Percentiles rank a stretch among this genome's conserved stretches.
Conservation (phyloP, 2,113 vertebrate genomes). For the Hydrolagus affinis region DNA sequence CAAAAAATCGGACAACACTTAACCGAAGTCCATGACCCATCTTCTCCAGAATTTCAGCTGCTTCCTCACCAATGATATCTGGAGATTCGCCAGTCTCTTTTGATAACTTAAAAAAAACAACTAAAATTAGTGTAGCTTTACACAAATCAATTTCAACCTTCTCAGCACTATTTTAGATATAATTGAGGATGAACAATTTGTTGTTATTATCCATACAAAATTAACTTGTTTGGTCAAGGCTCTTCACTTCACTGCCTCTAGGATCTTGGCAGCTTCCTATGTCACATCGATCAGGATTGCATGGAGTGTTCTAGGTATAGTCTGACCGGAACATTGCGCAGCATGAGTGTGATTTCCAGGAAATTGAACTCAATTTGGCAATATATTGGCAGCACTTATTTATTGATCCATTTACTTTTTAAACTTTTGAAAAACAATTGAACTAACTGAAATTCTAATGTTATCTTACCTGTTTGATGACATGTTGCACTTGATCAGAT, state of each 20-base stretch:
- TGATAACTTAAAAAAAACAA: constrained; percentile 58
- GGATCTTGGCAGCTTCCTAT: too few species aligned
- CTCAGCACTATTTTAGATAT: not conserved
- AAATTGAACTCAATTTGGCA: too few species aligned
- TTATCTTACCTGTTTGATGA: constrained; percentile 71
- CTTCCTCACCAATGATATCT: constrained; percentile 69
- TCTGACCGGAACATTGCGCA: too few species aligned
- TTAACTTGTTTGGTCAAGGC: too few species aligned
- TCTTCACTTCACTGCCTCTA: too few species aligned
- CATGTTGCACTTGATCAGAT: constrained; percentile 73
- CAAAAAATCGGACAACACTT: constrained; percentile 79
- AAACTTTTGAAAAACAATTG: not conserved
- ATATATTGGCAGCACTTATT: too few species aligned
- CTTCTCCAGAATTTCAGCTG: constrained; percentile 78
- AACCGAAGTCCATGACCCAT: constrained; percentile 84
- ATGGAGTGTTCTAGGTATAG: too few species aligned
- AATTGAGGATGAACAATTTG: too few species aligned
- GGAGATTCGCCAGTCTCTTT: constrained; percentile 59
- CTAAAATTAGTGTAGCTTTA: not conserved
- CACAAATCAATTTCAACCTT: not conserved
- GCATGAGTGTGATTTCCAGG: too few species aligned
- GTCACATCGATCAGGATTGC: too few species aligned
- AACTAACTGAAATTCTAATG: not conserved
- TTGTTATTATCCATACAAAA: too few species aligned
- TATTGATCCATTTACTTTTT: too few species aligned